These are phyloP conservation scores for Papilio demoleus DNA, from an alignment of 2,888 invertebrate species.

Conservation along the genomic window DNA sequence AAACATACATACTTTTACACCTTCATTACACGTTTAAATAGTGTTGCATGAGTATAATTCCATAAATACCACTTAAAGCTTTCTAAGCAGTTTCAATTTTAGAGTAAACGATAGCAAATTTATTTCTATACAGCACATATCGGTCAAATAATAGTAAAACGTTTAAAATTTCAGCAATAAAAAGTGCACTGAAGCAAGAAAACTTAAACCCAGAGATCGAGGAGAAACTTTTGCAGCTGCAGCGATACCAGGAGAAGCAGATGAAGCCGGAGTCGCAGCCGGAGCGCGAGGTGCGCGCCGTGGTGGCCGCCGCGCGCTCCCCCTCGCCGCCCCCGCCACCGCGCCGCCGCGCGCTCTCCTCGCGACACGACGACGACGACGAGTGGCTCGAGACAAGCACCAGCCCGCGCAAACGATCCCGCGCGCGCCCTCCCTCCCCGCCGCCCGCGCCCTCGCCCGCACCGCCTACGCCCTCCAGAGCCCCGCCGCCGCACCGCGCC, in stretches of 20 bases:
- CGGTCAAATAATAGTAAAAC: constrained; percentile 5
- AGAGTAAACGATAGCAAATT: background rate
- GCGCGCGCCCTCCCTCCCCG: constrained; percentile 47
- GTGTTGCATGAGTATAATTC: too few species aligned
- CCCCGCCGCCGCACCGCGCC: constrained; percentile 63
- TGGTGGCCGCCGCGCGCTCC: constrained; percentile 50
- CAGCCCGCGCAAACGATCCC: constrained; percentile 64
- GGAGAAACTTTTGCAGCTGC: constrained; percentile 94
- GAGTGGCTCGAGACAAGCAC: constrained; percentile 74
- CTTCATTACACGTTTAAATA: too few species aligned
- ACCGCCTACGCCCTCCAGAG: constrained; percentile 52
- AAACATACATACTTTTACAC: too few species aligned
- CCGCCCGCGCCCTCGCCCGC: constrained; percentile 49
- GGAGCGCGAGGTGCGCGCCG: constrained; percentile 66
- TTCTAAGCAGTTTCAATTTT: too few species aligned
- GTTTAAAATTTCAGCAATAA: constrained; percentile 87
- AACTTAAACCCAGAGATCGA: constrained; percentile 96
- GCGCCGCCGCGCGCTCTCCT: constrained; percentile 61
- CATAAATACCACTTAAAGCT: too few species aligned
- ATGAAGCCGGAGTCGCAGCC: constrained; percentile 84
- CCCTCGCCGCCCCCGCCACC: constrained; percentile 62
- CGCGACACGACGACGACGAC: constrained; percentile 72
- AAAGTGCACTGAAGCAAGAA: constrained; percentile 95
- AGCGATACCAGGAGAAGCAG: constrained; percentile 92
- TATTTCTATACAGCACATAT: background rate